phyloP scores from a whole-genome alignment of 2,888 invertebrate genomes.

The Dicyrtomina minuta region DNA sequence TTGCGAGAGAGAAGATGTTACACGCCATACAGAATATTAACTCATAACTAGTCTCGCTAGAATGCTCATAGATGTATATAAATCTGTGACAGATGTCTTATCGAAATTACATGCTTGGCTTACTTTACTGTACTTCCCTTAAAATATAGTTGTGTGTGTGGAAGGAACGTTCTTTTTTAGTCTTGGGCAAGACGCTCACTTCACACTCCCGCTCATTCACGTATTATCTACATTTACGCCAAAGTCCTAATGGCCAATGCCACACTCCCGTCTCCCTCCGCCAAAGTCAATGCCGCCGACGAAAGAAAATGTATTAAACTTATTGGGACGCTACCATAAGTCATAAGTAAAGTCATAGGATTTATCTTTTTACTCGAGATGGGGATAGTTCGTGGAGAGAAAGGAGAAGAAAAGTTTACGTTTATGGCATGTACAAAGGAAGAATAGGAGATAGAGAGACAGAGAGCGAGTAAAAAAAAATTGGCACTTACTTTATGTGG shows the following conservation, averaged over 20 bases:
- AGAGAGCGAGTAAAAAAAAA: constrained; percentile 10
- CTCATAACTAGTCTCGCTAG: constrained; percentile 10
- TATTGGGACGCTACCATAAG: constrained; percentile 2
- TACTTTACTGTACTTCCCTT: constrained; percentile 7
- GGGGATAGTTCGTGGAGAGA: background rate
- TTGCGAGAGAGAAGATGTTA: background rate
- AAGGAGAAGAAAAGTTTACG: background rate
- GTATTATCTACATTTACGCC: background rate
- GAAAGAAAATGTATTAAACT: background rate
- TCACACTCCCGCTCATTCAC: background rate
- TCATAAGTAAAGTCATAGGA: background rate
- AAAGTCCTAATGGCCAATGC: too few species aligned
- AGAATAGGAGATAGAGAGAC: constrained; percentile 5
- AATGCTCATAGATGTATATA: background rate
- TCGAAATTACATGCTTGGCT: constrained; percentile 25
- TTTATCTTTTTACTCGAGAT: background rate
- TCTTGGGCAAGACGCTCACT: background rate
- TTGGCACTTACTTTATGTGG: constrained; percentile 70
- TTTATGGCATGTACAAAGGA: background rate
- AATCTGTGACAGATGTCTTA: constrained; percentile 28
- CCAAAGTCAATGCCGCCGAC: background rate
- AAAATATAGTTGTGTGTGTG: constrained; percentile 1
- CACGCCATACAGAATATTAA: constrained; percentile 24
- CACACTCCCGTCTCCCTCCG: too few species aligned
- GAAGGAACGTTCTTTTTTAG: too few species aligned